Conservation (phyloP, 2,888 invertebrate genomes). For the Clostera curtula region DNA sequence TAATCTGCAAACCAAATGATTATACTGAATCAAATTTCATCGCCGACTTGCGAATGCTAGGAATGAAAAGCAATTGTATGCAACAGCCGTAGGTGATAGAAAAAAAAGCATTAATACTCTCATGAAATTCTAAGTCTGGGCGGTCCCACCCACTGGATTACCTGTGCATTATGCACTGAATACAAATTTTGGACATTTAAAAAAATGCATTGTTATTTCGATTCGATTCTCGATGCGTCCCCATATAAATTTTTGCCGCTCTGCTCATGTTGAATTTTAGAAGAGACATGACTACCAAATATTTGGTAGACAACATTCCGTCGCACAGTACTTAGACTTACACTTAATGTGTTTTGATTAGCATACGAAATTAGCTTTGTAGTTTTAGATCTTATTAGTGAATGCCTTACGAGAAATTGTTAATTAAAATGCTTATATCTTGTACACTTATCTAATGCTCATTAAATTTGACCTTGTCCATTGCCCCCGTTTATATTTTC, state of each 20-base stretch:
- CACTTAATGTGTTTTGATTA: no score
- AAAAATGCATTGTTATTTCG: constrained; percentile 55
- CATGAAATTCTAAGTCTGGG: constrained; percentile 50
- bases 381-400: no score
- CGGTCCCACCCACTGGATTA: constrained; percentile 63
- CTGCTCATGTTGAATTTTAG: constrained; percentile 28
- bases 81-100: constrained; percentile 16
- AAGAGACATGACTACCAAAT: no score
- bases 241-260: constrained; percentile 43
- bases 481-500: no score
- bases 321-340: no score
- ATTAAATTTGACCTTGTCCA: no score
- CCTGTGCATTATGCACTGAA: constrained; percentile 51
- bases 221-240: constrained; percentile 50
- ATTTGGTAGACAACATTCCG: no score
- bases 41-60: constrained; percentile 9
- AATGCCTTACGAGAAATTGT: no score
- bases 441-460: no score
- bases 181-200: constrained; percentile 50
- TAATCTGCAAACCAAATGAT: not conserved
- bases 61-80: constrained; percentile 16
- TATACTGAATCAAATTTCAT: constrained; percentile 5
- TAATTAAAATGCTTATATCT: no score
- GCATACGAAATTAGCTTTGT: no score
- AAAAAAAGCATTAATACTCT: constrained; percentile 38